Conservation (phyloP, 1,140 invertebrate species). For the Eupeodes corollae region DNA sequence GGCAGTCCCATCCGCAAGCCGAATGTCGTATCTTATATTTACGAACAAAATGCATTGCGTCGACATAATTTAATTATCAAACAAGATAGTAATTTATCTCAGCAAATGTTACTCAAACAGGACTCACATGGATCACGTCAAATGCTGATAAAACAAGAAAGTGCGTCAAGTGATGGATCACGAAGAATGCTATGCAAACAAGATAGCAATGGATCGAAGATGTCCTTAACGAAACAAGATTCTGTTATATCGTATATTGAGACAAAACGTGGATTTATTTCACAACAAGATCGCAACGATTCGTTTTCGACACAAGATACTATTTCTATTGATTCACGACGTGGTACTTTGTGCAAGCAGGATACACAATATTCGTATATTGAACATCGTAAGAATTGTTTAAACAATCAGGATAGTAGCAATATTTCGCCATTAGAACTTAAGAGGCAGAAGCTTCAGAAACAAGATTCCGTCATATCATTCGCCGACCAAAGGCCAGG, state of each 20-base stretch:
- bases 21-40: constrained; percentile 64
- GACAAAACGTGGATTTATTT: constrained; percentile 14
- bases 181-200: constrained; percentile 30
- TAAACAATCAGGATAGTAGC: constrained; percentile 7
- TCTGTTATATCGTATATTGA: constrained; percentile 36
- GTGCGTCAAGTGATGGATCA: constrained; percentile 28
- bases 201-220: constrained; percentile 35
- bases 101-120: constrained; percentile 36
- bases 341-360: constrained; percentile 8
- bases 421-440: constrained; percentile 11
- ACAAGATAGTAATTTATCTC: constrained; percentile 35
- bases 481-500: constrained; percentile 33
- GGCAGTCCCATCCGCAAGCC: constrained; percentile 51
- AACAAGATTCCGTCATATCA: constrained; percentile 36
- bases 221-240: constrained; percentile 31
- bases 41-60: constrained; percentile 35
- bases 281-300: constrained; percentile 14
- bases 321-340: constrained; percentile 26
- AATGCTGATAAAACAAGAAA: constrained; percentile 35
- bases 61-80: constrained; percentile 33
- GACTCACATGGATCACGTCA: constrained; percentile 35
- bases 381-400: background rate
- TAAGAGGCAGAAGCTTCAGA: constrained; percentile 33
- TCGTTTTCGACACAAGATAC: constrained; percentile 18
- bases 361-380: constrained; percentile 7